phyloP scores from a whole-genome alignment of 1,140 invertebrate genomes.

The Polypedilum pembai region DNA sequence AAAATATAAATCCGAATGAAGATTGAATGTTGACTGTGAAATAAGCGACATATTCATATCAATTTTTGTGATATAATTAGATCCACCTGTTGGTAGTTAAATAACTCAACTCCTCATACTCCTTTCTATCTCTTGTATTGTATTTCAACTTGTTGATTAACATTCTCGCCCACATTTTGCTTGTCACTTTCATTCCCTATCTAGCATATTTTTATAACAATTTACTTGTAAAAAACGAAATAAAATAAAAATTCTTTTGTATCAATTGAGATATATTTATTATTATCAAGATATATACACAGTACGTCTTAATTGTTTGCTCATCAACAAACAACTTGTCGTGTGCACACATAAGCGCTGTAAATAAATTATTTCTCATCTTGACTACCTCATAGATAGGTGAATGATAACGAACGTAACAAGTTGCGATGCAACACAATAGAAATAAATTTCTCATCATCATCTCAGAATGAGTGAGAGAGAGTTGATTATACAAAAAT shows the following conservation, averaged over 20 bases:
- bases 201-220: too few species aligned
- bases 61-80: not conserved
- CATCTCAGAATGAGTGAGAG: not conserved
- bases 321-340: not conserved
- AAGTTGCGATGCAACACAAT: conserved; percentile 5
- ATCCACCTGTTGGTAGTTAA: not conserved
- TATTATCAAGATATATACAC: not conserved
- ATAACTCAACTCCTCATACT: not conserved
- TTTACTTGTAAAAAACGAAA: too few species aligned
- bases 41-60: not conserved
- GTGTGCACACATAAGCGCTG: not conserved
- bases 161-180: not conserved
- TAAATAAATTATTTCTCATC: not conserved
- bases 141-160: not conserved
- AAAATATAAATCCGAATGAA: too few species aligned
- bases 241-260: too few species aligned
- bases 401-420: not conserved
- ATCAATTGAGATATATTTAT: too few species aligned
- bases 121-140: not conserved
- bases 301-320: conserved; percentile 3
- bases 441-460: not conserved
- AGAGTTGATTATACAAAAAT: not conserved
- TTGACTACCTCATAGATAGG: not conserved
- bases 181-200: not conserved
- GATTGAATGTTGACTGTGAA: not conserved